Evolutionary conservation across 2,888 invertebrate species (phyloP).

Genomic region (Alitta virens): DNA sequence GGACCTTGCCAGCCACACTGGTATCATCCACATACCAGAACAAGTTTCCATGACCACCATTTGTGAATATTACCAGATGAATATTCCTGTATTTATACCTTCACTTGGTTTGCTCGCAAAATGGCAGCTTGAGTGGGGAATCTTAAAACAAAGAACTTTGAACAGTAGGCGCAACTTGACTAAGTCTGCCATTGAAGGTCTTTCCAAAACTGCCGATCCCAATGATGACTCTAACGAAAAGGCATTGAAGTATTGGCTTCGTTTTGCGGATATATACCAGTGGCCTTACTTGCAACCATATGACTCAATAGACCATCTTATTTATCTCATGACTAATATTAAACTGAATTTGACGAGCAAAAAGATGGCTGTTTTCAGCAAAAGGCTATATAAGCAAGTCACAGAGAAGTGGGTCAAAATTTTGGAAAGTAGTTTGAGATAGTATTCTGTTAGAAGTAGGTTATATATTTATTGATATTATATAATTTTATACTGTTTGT

Average conservation of each 20-base stretch:
- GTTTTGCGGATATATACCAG: background rate
- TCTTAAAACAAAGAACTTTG: background rate
- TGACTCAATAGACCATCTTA: background rate
- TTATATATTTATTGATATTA: too few species aligned
- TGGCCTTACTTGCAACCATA: background rate
- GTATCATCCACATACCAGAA: conserved; percentile 11
- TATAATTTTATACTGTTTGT: too few species aligned
- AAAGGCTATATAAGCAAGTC: background rate
- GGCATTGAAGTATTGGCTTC: background rate
- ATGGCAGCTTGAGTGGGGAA: background rate
- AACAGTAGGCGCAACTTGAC: background rate
- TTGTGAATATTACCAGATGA: background rate
- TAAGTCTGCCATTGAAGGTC: background rate
- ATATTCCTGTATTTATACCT: background rate
- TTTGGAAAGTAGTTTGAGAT: background rate
- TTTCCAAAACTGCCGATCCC: background rate
- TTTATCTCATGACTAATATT: background rate
- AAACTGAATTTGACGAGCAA: background rate
- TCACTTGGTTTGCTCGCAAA: background rate
- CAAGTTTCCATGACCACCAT: conserved; percentile 2
- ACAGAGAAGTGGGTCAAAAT: background rate
- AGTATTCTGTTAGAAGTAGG: background rate
- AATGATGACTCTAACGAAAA: background rate
- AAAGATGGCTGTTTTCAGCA: background rate
- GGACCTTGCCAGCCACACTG: conserved; percentile 7